Base-by-base conservation (phyloP, 2,113 vertebrate genomes). In the Andinoacara biseriatus region DNA sequence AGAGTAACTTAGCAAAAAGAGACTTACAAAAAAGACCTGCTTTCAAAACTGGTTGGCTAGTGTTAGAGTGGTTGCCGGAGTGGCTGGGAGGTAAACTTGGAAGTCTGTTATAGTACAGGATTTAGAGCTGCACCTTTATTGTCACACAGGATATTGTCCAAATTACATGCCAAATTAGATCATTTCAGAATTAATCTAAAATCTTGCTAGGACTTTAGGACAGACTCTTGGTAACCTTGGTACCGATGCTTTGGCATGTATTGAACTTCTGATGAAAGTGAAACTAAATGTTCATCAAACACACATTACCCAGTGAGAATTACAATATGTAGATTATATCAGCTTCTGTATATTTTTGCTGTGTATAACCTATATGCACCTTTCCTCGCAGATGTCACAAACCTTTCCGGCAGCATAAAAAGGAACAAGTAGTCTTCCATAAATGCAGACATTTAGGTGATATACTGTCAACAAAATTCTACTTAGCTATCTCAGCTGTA, bases 401-500 rank as follows among this genome's bases (percentile, higher is more conserved):
- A 78, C 52, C 67, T 63, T 65, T 26, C 59, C 14, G 1, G 46
- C 63, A 81, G 78, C 59, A 86, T 62, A 38, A 78, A 61, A 82
- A 85, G 46, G 10, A 85, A 75, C 62, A 74, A 77, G 52, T 69
- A 82, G 88, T 93, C 91, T 94, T 94, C 90, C 89, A 86, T 90
- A 82, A 74, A 82, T 60, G 65, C 76, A 84, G 22, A 52, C 59
- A 74, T 59, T 38, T 35, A 33, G 60, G 69, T 35, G 61, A 76
- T 24, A 10, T 10, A 10, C 26, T 9, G 56, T 65, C 4, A 58
- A 38, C 35, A n/a, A 72, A 72, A 54, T 78, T 74, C 74, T 22
- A 58, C 24, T 62, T 77, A 49, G 38, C 38, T 33, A 69, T 58
- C 49, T 65, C 60, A 62, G 46, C 58, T 49, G 22, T 20, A 24